These are phyloP conservation scores for Petrocephalus microphthalmus DNA, from an alignment of 2,113 vertebrate genomes.

Conservation along the genomic window DNA sequence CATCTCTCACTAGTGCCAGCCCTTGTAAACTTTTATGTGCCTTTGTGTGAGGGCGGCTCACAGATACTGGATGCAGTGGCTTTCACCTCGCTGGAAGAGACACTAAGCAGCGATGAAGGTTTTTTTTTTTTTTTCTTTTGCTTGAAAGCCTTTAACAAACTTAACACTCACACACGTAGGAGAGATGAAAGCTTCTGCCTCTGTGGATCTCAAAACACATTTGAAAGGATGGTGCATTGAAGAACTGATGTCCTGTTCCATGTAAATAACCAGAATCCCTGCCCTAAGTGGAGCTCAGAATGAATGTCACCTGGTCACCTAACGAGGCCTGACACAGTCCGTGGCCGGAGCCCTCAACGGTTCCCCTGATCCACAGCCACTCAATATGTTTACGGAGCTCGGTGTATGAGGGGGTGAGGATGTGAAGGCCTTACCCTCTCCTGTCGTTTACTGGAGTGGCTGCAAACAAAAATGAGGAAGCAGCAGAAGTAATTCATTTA, in stretches of 20 bases:
- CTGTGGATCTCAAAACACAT: background rate
- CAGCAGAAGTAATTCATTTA: background rate
- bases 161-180: background rate
- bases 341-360: background rate
- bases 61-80: background rate
- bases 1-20: background rate
- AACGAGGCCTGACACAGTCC: background rate
- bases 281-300: background rate
- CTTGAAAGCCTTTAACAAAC: constrained; percentile 8
- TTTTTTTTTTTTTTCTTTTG: background rate
- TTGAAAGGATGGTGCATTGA: background rate
- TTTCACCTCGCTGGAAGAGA: background rate
- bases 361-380: background rate
- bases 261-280: background rate
- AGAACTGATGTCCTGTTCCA: background rate
- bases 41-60: background rate
- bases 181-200: background rate
- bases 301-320: background rate
- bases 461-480: background rate
- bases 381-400: background rate
- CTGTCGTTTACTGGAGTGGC: background rate
- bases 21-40: constrained; percentile 12
- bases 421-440: background rate
- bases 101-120: background rate
- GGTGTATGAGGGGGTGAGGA: background rate